Evolutionary conservation across 2,113 vertebrate genomes (phyloP), one percentile per base, ranked within the genome.

Genomic region (Petromus typicus): DNA sequence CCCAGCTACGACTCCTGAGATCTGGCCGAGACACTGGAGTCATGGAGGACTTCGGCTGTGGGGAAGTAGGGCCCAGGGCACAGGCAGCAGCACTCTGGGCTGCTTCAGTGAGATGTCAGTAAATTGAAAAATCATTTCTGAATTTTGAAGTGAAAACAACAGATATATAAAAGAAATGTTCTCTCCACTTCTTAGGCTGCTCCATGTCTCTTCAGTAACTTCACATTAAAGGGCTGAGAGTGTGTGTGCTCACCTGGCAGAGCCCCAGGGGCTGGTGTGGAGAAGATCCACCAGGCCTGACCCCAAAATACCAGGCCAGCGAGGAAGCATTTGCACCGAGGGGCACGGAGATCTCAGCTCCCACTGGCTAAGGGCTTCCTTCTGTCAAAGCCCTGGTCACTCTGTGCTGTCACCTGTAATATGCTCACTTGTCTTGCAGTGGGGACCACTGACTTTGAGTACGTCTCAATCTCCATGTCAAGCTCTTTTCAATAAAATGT

Each of bases 71-170:
- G 43, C 63, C 63, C 37, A 40, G 63, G 30, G 7, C 9, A 8
- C 34, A 10, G 2, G 3, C 2, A 7, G 54, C 54, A 51, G 63
- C 23, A 5, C 7, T 40, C 17, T 48, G 75, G 16, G 27, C 48
- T 14, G 12, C 66, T 30, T 67, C 54, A 2, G 37, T 45, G 32
- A 78, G 59, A 45, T 59, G 43, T 12, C 45, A 9, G 5, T 59
- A 13, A 37, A 30, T 16, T 5, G 48, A 12, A 83, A n/a, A 69
- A 61, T 80, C 48, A 37, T 57, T 57, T 51, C 63, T 40, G 40
- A 87, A 87, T 80, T 86, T 37, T 37, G 37, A 90, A 90, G 48
- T 64, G n/a, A 57, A 78, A 86, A 48, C 11, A 78, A n/a, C 71
- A 56, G 75, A 43, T n/a, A 34, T 22, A 34, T 2, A 13, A 71